Evolutionary conservation across 2,797 vertebrate species (phyloP), one percentile per base, ranked within the genome.

Genomic region (Muscicapa comitata): DNA sequence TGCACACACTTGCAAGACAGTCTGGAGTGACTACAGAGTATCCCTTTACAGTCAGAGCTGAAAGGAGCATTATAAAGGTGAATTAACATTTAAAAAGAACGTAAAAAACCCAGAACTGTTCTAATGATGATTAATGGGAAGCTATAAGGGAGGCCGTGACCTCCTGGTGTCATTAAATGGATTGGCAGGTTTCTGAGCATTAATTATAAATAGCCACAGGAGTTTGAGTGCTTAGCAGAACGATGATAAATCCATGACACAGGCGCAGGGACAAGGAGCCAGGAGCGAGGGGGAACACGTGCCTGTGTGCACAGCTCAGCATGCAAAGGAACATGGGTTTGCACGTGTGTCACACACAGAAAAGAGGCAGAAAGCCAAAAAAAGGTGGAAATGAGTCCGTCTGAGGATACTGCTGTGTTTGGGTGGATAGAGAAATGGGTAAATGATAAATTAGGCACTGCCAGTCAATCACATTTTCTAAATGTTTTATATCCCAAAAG

Each of bases 51-150:
- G 95, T 96, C 97, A 86, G 92, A 96, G 97, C 97, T 97, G 96
- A 97, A 97, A 97, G 97, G 94, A 96, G 96, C 96, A 96, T 96
- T 97, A 95, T 94, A 97, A 97, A 98, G 97, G 96, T 97, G 97
- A 98, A 98, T 98, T 98, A 98, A 98, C 97, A 98, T 98, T 98
- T 98, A 57, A 97, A 98, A 98, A 97, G 98, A 94, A 96, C 94
- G 96, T 97, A 97, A 97, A 98, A 98, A 97, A 84, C 97, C 97
- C 97, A 82, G 97, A 97, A 96, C 97, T 96, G 94, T 95, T 97
- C 97, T 98, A 97, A 97, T 97, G 97, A 97, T 98, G 96, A 98
- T 97, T 97, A 98, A 98, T 98, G 97, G 96, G 97, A 96, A 97
- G 97, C 97, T 97, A 94, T 97, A 97, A 97, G 97, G 97, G 95